These are phyloP conservation scores for Neelides folsomi DNA, from an alignment of 2,888 invertebrate genomes.

Conservation along the genomic window DNA sequence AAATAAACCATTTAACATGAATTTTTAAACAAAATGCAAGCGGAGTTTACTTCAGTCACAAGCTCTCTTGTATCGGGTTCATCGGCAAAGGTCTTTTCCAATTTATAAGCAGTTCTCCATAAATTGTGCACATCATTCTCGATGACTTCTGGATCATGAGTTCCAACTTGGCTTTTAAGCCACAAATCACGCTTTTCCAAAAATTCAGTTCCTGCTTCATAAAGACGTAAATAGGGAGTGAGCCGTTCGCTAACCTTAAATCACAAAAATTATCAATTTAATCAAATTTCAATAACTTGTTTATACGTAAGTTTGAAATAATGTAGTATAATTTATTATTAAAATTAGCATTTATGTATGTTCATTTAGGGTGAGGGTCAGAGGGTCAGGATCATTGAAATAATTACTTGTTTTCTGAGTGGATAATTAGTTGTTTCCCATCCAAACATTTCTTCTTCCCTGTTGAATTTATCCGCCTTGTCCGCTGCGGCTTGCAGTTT, in stretches of 20 bases:
- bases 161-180: constrained; percentile 71
- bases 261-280: not conserved
- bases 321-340: not conserved
- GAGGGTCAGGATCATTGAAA: not conserved
- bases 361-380: no score
- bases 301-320: not conserved
- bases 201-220: constrained; percentile 78
- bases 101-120: constrained; percentile 65
- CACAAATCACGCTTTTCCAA: constrained; percentile 66
- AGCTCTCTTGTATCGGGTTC: constrained; percentile 59
- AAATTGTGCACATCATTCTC: constrained; percentile 60
- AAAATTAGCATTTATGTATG: not conserved
- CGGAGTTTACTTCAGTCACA: constrained; percentile 45
- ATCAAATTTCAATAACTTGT: not conserved
- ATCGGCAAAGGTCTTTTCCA: constrained; percentile 74
- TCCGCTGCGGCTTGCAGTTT: constrained; percentile 59
- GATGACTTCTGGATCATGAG: constrained; percentile 75
- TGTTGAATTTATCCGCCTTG: constrained; percentile 75
- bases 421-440: constrained; percentile 83
- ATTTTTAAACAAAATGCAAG: not conserved
- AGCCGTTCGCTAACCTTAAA: constrained; percentile 52
- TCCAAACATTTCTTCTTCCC: constrained; percentile 75
- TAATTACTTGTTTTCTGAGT: constrained; percentile 50
- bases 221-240: constrained; percentile 71
- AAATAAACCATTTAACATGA: not conserved